phyloP scores from a whole-genome alignment of 2,888 invertebrate species.

The Onthophagus sagittarius region DNA sequence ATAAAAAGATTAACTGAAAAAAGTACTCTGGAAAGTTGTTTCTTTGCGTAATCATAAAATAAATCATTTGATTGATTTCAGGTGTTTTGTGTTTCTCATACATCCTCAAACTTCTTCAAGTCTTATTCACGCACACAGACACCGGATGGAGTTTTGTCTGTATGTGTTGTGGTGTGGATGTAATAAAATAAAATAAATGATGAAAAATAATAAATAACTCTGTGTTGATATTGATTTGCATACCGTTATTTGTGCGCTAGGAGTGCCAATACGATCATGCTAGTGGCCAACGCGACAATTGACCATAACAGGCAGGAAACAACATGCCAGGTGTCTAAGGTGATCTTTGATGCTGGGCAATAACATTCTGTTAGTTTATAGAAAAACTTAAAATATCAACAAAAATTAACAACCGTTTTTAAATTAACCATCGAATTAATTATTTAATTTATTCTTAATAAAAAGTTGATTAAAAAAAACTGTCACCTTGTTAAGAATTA shows the following conservation, averaged over 20 bases:
- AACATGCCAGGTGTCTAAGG: conserved; percentile 49
- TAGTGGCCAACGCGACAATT: conserved; percentile 49
- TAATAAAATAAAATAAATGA: conserved; percentile 6
- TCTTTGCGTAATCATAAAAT: background rate
- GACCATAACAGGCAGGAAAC: conserved; percentile 48
- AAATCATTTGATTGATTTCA: background rate
- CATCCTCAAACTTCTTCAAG: background rate
- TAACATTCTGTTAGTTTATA: conserved; percentile 26
- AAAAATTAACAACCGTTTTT: conserved; percentile 32
- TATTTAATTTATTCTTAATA: conserved; percentile 34
- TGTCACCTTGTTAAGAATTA: conserved; percentile 11
- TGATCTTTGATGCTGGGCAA: conserved; percentile 36
- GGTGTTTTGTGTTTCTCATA: background rate
- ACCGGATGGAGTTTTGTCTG: background rate
- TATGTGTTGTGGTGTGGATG: background rate
- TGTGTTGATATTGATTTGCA: conserved; percentile 33
- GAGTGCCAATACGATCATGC: conserved; percentile 51
- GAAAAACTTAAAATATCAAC: conserved; percentile 11
- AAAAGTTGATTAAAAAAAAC: background rate
- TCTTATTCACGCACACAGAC: background rate
- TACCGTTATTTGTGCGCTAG: conserved; percentile 49
- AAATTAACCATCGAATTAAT: conserved; percentile 44
- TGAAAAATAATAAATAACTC: conserved; percentile 16
- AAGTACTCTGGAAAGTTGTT: background rate
- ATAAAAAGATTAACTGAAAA: background rate